Base-by-base conservation (phyloP, 2,797 vertebrate genomes). In the Falco cherrug region DNA sequence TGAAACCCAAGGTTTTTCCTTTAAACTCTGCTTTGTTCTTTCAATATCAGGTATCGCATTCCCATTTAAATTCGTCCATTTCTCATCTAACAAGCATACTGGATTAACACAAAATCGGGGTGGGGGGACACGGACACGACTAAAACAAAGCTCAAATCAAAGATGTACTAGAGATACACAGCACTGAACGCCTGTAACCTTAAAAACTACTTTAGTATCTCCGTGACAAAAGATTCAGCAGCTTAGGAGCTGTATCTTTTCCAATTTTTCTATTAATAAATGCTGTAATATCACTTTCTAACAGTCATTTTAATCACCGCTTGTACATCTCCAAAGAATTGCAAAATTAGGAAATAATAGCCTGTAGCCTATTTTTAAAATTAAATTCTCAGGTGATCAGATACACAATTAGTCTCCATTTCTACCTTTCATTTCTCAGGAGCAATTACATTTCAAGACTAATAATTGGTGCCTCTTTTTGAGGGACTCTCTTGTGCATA, bases 361-460 rank as follows among this genome's bases (percentile, higher is more conserved):
- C 81, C 90, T 88, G 77, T 85, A 94, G 84, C 82, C 95, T 93
- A 96, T 96, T 97, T 96, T 95, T 88, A 88, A 93, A 97, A 94
- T 87, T 95, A 89, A 91, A 96, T 90, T 95, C 93, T 96, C 96
- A 95, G 84, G 91, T 95, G 93, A 96, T 87, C 89, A 81, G 73
- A 91, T 93, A 91, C 60, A 96, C 94, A 96, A 96, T 96, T 97
- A 95, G 92, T 89, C 68, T 95, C 87, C 57, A 80, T 78, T 95
- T 97, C 90, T 92, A 91, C 45, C 76, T 87, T 68, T 91, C 68
- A 92, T 92, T 96, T 93, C 95, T 97, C 95, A 81, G 68, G 92
- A 95, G 87, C 87, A 94, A 94, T 84, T 94, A 81, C 67, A 91
- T 77, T 74, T 84, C 69, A 95, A 94, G 95, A 94, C 77, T 85